Percentiles rank a stretch among this genome's conserved stretches.
phyloP scores from a whole-genome alignment of 2,113 vertebrate genomes.

The Pomatorhinus ruficollis region DNA sequence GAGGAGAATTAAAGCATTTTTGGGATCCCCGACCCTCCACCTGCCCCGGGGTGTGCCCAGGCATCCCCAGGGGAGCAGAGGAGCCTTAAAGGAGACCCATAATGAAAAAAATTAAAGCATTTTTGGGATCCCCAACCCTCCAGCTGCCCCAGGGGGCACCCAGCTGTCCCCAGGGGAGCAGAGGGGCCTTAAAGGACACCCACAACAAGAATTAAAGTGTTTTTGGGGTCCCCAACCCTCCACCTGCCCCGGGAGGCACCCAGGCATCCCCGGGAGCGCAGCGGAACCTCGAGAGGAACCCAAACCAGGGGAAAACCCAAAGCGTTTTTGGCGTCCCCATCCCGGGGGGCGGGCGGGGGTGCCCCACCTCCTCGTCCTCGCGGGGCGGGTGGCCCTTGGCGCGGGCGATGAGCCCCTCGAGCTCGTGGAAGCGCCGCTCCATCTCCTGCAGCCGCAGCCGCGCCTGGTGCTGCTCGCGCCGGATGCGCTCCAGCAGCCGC shows the following conservation, averaged over 20 bases:
- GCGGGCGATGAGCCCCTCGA: slow-evolving; percentile 90
- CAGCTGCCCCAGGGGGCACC: too few relatives aligned
- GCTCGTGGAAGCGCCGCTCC: slow-evolving; percentile 93
- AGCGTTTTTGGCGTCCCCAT: too few relatives aligned
- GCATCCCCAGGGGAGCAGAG: too few relatives aligned
- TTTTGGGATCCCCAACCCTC: neutral
- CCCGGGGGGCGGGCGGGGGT: too few relatives aligned
- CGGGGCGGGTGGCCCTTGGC: slow-evolving; percentile 94
- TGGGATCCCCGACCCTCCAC: too few relatives aligned
- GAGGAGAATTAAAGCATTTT: too few relatives aligned
- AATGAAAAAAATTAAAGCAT: neutral
- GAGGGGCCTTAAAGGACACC: neutral
- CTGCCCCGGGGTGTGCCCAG: too few relatives aligned
- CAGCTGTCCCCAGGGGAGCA: neutral
- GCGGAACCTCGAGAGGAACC: too few relatives aligned
- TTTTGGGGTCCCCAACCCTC: neutral
- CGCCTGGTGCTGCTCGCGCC: slow-evolving; percentile 90
- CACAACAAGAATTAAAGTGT: neutral
- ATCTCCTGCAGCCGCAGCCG: slow-evolving; percentile 91
- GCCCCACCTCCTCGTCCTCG: slow-evolving; percentile 88
- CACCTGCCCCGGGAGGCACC: too few relatives aligned
- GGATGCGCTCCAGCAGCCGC: slow-evolving; percentile 91
- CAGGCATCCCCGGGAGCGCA: too few relatives aligned
- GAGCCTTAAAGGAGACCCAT: neutral
- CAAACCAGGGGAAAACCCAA: too few relatives aligned